A percentile compares a stretch with the other conserved stretches of the same genome.
Conservation (phyloP, 2,888 invertebrate genomes). For the Urechis unicinctus region DNA sequence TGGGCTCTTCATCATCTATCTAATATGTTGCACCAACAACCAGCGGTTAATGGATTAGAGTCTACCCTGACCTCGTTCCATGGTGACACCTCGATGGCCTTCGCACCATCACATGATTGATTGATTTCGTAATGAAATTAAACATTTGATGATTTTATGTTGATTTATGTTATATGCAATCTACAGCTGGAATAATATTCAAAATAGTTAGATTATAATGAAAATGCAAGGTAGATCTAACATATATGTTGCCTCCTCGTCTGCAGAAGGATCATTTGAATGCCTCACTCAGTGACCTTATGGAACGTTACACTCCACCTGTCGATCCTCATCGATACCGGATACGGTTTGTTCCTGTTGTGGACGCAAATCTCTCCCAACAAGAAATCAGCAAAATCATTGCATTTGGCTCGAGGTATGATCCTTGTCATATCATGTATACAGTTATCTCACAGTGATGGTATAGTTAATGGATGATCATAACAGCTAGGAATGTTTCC, state of each 20-base stretch:
- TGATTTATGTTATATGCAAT: background rate
- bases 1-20: background rate
- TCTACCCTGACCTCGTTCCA: no score
- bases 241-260: background rate
- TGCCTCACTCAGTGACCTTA: slow-evolving; percentile 31
- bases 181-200: background rate
- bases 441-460: no score
- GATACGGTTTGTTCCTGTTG: slow-evolving; percentile 39
- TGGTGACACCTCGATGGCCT: no score
- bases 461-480: no score
- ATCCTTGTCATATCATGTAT: no score
- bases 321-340: slow-evolving; percentile 36
- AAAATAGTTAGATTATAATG: background rate
- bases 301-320: slow-evolving; percentile 34
- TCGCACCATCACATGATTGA: no score
- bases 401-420: slow-evolving; percentile 23
- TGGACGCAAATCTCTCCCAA: slow-evolving; percentile 20
- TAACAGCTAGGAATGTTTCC: background rate
- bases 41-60: no score
- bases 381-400: slow-evolving; percentile 18
- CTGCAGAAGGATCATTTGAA: slow-evolving; percentile 40
- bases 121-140: no score
- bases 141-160: background rate
- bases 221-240: background rate
- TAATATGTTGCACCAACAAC: no score